Evolutionary conservation across 2,113 vertebrate species (phyloP), one percentile per base, ranked within the genome.

Genomic region (Verasper variegatus): DNA sequence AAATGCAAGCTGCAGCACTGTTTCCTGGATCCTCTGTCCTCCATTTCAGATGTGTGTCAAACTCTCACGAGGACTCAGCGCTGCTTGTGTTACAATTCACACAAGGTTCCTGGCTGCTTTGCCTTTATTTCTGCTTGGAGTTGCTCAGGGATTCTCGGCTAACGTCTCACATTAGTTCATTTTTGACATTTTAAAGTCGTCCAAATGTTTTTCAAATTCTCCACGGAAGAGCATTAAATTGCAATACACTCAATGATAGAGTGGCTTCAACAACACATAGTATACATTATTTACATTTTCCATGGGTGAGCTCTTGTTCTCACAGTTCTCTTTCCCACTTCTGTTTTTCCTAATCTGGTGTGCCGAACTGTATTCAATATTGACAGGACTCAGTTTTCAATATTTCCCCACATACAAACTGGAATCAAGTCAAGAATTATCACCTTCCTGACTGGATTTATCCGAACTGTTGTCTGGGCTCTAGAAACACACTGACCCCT

Each of bases 11-110:
- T 23, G 9, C 81, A 71, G 73, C 71, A 69, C 73, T 80, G 68
- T 79, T 91, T 91, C 88, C 85, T 89, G 83, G 74, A 81, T 88
- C 68, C 67, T 79, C 62, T 76, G 74, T 88, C 78, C 85, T 78
- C 78, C 78, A 82, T 86, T 89, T 79, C 76, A 89, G 83, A 91
- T 71, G 65, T 78, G 83, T 85, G 66, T 86, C 70, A 81, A 72
- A 65, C 81, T 88, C 85, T 85, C 81, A 73, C 23, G 68, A 76
- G 79, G 79, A n/a, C 74, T 88, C 58, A 58, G 70, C 51, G 27
- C 74, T 66, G 79, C 75, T 86, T 82, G 69, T 78, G 81, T 87
- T 89, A 80, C 71, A 85, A 65, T 87, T 88, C 83, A 72, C 37
- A 64, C 71, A 79, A 66, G 62, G 67, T 76, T 81, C 82, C 82